These are phyloP conservation scores for Pan paniscus DNA, from an alignment of 2,113 vertebrate species.

Conservation along the genomic window DNA sequence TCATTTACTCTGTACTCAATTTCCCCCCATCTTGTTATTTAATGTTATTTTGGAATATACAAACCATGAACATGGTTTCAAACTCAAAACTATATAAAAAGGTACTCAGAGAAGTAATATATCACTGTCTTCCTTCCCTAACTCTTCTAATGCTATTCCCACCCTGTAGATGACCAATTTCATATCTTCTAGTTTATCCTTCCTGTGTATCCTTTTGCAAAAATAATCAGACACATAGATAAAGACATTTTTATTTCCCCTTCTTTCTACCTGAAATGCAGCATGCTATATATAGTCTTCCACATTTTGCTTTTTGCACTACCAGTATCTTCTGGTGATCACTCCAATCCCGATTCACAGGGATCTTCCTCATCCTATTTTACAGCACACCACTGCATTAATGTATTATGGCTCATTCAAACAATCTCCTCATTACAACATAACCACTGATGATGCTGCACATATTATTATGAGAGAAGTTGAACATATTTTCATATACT, in stretches of 20 bases:
- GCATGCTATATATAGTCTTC: background rate
- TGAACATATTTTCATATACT: background rate
- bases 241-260: background rate
- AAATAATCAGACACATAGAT: background rate
- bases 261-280: background rate
- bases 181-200: background rate
- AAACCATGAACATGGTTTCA: background rate
- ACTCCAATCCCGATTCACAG: background rate
- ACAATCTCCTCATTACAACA: background rate
- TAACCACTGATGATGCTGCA: background rate
- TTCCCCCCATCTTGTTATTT: background rate
- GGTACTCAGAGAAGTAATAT: background rate
- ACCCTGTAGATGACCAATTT: background rate
- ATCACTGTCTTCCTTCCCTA: background rate
- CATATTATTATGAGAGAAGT: background rate
- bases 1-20: background rate
- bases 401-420: background rate
- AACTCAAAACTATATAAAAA: background rate
- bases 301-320: background rate
- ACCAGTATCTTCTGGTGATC: background rate
- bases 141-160: background rate
- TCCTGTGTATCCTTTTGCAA: background rate
- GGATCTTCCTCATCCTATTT: background rate
- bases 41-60: background rate
- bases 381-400: background rate